phyloP scores from a whole-genome alignment of 2,888 invertebrate species.

The Craniophora ligustri region DNA sequence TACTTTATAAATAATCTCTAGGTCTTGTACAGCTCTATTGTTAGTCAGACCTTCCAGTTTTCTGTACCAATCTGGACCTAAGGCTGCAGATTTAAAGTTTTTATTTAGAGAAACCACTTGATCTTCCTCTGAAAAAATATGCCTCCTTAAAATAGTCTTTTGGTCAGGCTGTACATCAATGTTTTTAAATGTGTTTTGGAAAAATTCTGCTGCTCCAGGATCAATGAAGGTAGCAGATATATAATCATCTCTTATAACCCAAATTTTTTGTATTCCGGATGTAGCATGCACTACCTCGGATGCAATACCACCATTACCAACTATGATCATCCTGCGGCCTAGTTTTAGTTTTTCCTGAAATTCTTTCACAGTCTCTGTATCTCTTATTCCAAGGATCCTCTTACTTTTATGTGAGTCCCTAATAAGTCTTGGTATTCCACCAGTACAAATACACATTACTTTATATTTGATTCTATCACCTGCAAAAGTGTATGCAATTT shows the following conservation, averaged over 20 bases:
- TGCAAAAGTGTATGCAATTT: slow-evolving; percentile 86
- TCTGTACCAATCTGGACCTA: slow-evolving; percentile 99
- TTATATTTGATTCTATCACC: slow-evolving; percentile 90
- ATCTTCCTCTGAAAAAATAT: slow-evolving; percentile 90
- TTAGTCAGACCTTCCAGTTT: slow-evolving; percentile 88
- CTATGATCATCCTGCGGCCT: slow-evolving; percentile 93
- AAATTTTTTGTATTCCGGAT: slow-evolving; percentile 94
- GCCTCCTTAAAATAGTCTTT: slow-evolving; percentile 87
- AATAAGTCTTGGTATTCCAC: slow-evolving; percentile 95
- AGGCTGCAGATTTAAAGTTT: slow-evolving; percentile 93
- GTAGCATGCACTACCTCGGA: slow-evolving; percentile 98
- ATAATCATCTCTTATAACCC: slow-evolving; percentile 97
- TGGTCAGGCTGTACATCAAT: slow-evolving; percentile 57
- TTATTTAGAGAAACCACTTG: slow-evolving; percentile 73
- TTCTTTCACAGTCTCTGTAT: slow-evolving; percentile 96
- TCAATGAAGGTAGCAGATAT: slow-evolving; percentile 98
- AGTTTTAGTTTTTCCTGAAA: slow-evolving; percentile 91
- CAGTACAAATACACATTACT: slow-evolving; percentile 96
- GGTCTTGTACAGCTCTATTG: slow-evolving; percentile 84
- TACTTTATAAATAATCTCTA: slow-evolving; percentile 90
- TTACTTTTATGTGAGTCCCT: slow-evolving; percentile 87
- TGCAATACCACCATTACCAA: slow-evolving; percentile 99
- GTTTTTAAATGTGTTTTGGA: slow-evolving; percentile 87
- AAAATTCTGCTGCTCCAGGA: slow-evolving; percentile 98
- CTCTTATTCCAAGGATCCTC: slow-evolving; percentile 95